phyloP scores from a whole-genome alignment of 2,888 invertebrate genomes.

The Sericinus montela region DNA sequence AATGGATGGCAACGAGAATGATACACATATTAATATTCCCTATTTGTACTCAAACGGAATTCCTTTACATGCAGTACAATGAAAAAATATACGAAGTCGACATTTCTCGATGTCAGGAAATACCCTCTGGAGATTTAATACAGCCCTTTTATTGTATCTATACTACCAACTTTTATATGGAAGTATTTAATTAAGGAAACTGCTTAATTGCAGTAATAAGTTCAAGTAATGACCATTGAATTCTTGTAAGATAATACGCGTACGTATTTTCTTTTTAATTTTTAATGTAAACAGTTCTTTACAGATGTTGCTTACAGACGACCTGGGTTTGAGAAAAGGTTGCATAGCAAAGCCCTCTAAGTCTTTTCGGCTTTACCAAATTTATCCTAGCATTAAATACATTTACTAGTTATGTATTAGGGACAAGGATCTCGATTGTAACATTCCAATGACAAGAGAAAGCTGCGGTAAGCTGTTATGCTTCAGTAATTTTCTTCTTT shows the following conservation, averaged over 20 bases:
- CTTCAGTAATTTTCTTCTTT: background rate
- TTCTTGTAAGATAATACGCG: no score
- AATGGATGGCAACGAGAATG: background rate
- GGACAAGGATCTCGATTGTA: no score
- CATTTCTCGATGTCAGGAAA: constrained; percentile 12
- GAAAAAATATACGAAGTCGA: background rate
- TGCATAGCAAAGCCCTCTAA: background rate
- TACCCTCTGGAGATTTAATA: background rate
- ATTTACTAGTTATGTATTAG: background rate
- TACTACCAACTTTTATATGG: background rate
- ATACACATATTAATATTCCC: constrained; percentile 3
- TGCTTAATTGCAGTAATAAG: no score
- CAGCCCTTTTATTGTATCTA: background rate
- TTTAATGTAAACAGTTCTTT: no score
- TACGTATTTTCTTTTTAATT: no score
- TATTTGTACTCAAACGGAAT: constrained; percentile 12
- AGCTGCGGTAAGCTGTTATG: background rate
- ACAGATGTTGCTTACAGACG: no score
- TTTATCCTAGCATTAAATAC: constrained; percentile 2
- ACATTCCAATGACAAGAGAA: constrained; percentile 5
- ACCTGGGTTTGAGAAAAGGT: no score
- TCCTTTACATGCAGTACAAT: constrained; percentile 4
- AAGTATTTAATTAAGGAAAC: no score
- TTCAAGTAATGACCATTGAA: no score
- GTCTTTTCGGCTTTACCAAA: constrained; percentile 2